phyloP scores from a whole-genome alignment of 1,140 invertebrate species.

The Sitobion miscanthi region DNA sequence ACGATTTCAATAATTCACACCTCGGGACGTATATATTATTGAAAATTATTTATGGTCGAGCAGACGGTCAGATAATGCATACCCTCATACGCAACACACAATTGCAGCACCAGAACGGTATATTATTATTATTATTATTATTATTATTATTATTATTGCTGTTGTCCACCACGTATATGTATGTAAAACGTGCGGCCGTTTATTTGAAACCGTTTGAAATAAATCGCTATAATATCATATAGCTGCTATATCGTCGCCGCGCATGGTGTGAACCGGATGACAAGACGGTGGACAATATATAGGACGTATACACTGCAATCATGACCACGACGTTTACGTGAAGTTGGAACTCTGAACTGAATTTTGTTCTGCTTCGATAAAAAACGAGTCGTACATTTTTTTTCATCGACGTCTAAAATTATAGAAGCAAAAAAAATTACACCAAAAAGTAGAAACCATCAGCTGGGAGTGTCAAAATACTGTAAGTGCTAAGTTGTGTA shows the following conservation, averaged over 20 bases:
- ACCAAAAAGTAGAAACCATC: too few species aligned
- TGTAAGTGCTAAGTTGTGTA: too few species aligned
- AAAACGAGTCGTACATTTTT: too few species aligned
- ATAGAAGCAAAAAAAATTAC: too few species aligned
- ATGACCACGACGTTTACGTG: neutral
- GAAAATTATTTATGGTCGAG: neutral
- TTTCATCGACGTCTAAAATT: neutral
- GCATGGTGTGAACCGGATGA: constrained; percentile 2
- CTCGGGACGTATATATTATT: neutral
- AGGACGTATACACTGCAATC: neutral
- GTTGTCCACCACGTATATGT: neutral
- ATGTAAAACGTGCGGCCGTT: neutral
- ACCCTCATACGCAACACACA: neutral
- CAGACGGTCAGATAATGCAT: neutral
- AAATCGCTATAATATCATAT: neutral
- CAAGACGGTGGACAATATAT: neutral
- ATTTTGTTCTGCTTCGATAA: neutral
- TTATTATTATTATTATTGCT: neutral
- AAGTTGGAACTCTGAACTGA: neutral
- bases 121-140: neutral
- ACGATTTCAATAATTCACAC: neutral
- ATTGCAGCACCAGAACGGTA: neutral
- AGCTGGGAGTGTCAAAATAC: too few species aligned
- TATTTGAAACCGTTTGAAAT: constrained; percentile 1
- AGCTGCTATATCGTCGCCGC: neutral